Percentiles rank a stretch among this genome's conserved stretches.
Evolutionary conservation across 2,888 invertebrate species (phyloP).

Genomic region (Amorpha juglandis): DNA sequence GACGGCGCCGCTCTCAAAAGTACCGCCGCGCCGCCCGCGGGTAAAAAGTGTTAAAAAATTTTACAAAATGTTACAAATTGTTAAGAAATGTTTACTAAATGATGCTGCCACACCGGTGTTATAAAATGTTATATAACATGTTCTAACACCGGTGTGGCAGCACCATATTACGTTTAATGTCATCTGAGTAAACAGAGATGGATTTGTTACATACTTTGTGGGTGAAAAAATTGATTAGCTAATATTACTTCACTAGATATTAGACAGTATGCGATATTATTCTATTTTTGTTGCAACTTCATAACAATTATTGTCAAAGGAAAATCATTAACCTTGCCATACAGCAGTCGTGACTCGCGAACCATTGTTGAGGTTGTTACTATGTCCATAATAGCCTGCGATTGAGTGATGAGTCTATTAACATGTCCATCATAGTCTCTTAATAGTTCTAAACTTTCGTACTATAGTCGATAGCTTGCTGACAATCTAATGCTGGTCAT

Average conservation of each 20-base stretch:
- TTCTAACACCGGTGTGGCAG: no score
- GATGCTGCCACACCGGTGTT: no score
- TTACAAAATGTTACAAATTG: no score
- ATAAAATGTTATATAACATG: no score
- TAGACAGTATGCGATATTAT: no score
- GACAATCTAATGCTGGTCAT: conserved; percentile 8
- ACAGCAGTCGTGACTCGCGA: background rate
- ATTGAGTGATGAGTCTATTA: conserved; percentile 10
- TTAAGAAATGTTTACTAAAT: no score
- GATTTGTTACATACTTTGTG: background rate
- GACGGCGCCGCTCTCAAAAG: no score
- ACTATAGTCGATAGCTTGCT: background rate
- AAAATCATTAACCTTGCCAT: no score
- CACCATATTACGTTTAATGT: conserved; percentile 57
- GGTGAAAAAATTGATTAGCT: background rate
- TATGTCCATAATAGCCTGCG: background rate
- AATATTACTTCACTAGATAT: background rate
- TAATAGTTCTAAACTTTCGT: background rate
- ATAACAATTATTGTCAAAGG: no score
- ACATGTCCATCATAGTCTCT: conserved; percentile 16
- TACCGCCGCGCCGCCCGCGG: no score
- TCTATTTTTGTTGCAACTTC: no score
- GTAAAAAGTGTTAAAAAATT: no score
- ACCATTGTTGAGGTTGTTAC: background rate
- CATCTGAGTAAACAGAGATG: conserved; percentile 45